A percentile compares a stretch with the other conserved stretches of the same genome.
Evolutionary conservation across 2,888 invertebrate species (phyloP).

Genomic region (Brachyopa scutellaris): DNA sequence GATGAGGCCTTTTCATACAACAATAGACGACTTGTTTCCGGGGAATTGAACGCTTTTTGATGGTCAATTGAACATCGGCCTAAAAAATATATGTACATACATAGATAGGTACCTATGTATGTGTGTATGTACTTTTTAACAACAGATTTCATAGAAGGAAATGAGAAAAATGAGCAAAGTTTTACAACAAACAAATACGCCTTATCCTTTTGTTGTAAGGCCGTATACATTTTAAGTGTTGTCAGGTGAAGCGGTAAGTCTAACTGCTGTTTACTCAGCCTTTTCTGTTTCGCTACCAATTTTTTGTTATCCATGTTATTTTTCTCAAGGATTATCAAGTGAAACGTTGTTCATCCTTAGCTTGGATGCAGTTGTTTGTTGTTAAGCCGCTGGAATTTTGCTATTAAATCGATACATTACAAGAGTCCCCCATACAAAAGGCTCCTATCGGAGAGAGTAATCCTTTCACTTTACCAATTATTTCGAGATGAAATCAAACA

Average conservation of each 20-base stretch:
- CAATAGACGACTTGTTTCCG: slow-evolving; percentile 68
- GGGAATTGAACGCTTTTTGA: slow-evolving; percentile 73
- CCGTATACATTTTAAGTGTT: slow-evolving; percentile 45
- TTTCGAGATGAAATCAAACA: slow-evolving; percentile 70
- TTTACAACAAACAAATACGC: slow-evolving; percentile 72
- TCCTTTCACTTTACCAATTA: slow-evolving; percentile 60
- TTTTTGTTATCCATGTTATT: slow-evolving; percentile 2
- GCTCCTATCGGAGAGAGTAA: slow-evolving; percentile 45
- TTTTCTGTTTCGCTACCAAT: slow-evolving; percentile 53
- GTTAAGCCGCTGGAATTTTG: slow-evolving; percentile 50
- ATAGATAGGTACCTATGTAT: no score
- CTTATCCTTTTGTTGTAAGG: slow-evolving; percentile 58
- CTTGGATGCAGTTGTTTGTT: slow-evolving; percentile 28
- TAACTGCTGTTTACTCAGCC: slow-evolving; percentile 60
- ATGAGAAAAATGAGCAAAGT: slow-evolving; percentile 69
- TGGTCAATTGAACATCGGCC: slow-evolving; percentile 74
- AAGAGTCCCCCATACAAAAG: background rate
- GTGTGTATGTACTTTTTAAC: no score
- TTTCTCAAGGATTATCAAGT: slow-evolving; percentile 42
- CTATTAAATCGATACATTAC: slow-evolving; percentile 52
- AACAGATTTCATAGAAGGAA: background rate
- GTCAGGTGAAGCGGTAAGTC: slow-evolving; percentile 64
- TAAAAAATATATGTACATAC: slow-evolving; percentile 28
- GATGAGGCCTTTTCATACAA: slow-evolving; percentile 30
- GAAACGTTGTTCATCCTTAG: slow-evolving; percentile 18